Evolutionary conservation across 2,797 vertebrate species (phyloP), one percentile per base, ranked within the genome.

Genomic region (Babyrousa celebensis): DNA sequence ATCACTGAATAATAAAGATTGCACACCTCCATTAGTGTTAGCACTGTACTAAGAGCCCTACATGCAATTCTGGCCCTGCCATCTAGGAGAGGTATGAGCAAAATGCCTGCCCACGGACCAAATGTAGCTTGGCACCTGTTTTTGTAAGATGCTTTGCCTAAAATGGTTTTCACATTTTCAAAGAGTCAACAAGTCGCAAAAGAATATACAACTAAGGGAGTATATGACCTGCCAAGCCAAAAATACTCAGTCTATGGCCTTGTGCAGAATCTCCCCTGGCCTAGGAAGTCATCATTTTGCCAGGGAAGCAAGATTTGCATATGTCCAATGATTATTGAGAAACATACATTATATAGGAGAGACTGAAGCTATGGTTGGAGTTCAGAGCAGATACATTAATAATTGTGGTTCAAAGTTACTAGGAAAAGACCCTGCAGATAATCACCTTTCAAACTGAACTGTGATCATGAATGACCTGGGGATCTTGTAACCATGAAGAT

Each of bases 261-360:
- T 93, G n/a, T 17, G 74, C 32, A 79, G 52, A 40, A 85, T 72
- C 67, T 72, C 1, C 43, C n/a, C 17, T 60, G 11, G 56, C 27
- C 29, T 67, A 93, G 21, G 15, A 83, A 21, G 32, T 77, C 62
- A 86, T 14, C 25, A 40, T 43, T 48, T 14, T 74, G 36, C 40
- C n/a, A 89, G 23, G 52, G 54, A 95, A 91, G 75, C 10, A 14
- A 84, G 27, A 79, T 65, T 43, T 56, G 20, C 40, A 27, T 68
- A 43, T 2, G 29, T 48, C 18, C 52, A 88, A 65, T 56, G 94
- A 78, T 48, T 89, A 32, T 1, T 82, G n/a, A 78, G 58, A 89
- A 68, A 93, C 5, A 16, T 84, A 74, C 82, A 43, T 60, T 58
- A 43, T 96, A 96, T 74, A 84, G 16, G 95, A 74, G 15, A 65